These are phyloP conservation scores for Tinea trinotella DNA, from an alignment of 2,888 invertebrate species.

Conservation along the genomic window DNA sequence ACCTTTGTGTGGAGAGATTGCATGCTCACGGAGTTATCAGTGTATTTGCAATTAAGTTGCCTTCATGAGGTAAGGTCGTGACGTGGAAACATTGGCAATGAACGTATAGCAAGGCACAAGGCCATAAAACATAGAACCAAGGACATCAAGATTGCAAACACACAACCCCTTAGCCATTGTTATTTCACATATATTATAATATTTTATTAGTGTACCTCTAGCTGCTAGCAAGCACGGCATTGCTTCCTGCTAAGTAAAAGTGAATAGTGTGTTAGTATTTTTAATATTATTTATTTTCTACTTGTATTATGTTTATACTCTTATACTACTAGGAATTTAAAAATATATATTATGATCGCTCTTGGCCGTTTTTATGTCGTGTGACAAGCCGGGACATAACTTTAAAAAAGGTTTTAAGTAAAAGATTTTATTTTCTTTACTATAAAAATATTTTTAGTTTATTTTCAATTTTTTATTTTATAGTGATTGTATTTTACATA, in stretches of 20 bases:
- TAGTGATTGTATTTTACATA: too few species aligned
- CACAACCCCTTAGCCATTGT: constrained; percentile 6
- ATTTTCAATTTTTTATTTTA: too few species aligned
- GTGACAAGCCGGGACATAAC: too few species aligned
- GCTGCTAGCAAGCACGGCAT: constrained; percentile 2
- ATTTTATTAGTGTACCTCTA: constrained; percentile 3
- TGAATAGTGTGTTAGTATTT: neutral
- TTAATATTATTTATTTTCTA: neutral
- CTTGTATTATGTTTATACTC: neutral
- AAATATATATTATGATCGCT: too few species aligned
- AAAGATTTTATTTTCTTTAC: too few species aligned
- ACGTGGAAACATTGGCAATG: constrained; percentile 11
- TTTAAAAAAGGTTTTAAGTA: too few species aligned
- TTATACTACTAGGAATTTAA: too few species aligned
- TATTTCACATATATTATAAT: constrained; percentile 8
- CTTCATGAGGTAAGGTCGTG: neutral
- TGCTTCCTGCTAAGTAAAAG: neutral
- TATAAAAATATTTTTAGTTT: too few species aligned
- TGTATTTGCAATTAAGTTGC: neutral
- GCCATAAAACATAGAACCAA: constrained; percentile 8
- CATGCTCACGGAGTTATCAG: neutral
- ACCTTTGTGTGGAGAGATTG: neutral
- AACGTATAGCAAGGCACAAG: neutral
- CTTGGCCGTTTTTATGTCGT: too few species aligned
- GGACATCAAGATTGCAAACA: constrained; percentile 4